Evolutionary conservation across 1,140 invertebrate species (phyloP).

Genomic region (Dendrolimus punctatus): DNA sequence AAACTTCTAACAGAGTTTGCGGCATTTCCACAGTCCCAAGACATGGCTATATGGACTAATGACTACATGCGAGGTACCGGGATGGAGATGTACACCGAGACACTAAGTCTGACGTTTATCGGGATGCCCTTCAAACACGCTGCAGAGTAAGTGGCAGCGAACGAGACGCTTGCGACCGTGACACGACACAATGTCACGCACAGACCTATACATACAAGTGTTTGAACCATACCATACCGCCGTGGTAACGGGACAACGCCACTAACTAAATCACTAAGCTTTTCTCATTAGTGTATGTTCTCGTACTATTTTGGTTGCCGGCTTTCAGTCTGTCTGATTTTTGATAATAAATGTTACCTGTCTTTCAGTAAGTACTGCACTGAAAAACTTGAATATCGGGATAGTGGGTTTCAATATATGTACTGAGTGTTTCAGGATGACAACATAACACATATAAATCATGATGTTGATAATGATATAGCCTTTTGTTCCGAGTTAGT

Average conservation of each 20-base stretch:
- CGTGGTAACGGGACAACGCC: constrained; percentile 24
- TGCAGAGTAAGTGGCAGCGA: constrained; percentile 91
- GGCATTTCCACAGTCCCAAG: constrained; percentile 82
- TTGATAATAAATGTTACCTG: constrained; percentile 22
- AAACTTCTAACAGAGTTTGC: constrained; percentile 29
- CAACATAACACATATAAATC: no score
- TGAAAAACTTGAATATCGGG: constrained; percentile 20
- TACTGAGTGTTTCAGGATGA: no score
- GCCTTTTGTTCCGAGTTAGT: no score
- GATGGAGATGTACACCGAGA: constrained; percentile 99
- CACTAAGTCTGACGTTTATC: constrained; percentile 95
- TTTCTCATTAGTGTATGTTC: constrained; percentile 29
- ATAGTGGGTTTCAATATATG: no score
- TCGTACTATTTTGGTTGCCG: constrained; percentile 32
- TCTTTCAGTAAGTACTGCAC: constrained; percentile 33
- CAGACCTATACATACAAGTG: constrained; percentile 25
- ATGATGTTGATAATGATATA: no score
- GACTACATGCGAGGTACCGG: constrained; percentile 98
- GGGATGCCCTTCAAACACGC: constrained; percentile 98
- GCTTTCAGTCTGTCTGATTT: constrained; percentile 28
- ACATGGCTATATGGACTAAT: constrained; percentile 98
- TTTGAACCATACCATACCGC: constrained; percentile 29
- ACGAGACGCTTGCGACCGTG: constrained; percentile 34
- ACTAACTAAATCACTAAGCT: constrained; percentile 43
- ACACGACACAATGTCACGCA: constrained; percentile 28